Evolutionary conservation across 1,140 invertebrate genomes (phyloP).

Genomic region (Formica exsecta): DNA sequence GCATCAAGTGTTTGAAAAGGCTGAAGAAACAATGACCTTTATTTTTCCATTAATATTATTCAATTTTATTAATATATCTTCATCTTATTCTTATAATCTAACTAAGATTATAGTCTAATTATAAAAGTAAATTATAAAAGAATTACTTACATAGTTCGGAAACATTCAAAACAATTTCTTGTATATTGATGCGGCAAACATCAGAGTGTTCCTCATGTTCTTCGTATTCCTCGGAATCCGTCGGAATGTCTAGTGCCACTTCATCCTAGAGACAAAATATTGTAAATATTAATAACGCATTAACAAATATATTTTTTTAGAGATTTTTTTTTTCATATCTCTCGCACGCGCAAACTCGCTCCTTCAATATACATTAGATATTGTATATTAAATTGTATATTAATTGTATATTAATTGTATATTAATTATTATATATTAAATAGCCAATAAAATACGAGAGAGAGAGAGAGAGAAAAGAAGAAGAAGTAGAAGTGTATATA

Average conservation of each 20-base stretch:
- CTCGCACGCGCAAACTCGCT: too few relatives aligned
- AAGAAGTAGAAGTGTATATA: too few relatives aligned
- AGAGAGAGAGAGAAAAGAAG: too few relatives aligned
- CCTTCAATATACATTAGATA: too few relatives aligned
- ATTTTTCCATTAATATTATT: neutral
- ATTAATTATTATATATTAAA: too few relatives aligned
- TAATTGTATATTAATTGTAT: too few relatives aligned
- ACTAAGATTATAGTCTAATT: neutral
- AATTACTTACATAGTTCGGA: constrained; percentile 58
- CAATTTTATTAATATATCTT: too few relatives aligned
- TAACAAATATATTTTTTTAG: neutral
- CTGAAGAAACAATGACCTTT: neutral
- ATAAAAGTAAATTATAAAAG: neutral
- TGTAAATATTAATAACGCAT: neutral
- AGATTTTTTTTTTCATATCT: neutral
- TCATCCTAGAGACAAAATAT: constrained; percentile 53
- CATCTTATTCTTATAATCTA: neutral
- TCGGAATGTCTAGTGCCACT: constrained; percentile 55
- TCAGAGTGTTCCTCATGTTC: neutral
- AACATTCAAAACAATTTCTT: neutral
- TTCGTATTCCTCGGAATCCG: neutral
- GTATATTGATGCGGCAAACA: constrained; percentile 62
- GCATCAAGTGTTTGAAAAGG: constrained; percentile 20
- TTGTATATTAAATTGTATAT: too few relatives aligned
- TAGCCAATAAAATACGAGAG: too few relatives aligned